Conservation (phyloP, 2,113 vertebrate genomes). For the Nettapus auritus region DNA sequence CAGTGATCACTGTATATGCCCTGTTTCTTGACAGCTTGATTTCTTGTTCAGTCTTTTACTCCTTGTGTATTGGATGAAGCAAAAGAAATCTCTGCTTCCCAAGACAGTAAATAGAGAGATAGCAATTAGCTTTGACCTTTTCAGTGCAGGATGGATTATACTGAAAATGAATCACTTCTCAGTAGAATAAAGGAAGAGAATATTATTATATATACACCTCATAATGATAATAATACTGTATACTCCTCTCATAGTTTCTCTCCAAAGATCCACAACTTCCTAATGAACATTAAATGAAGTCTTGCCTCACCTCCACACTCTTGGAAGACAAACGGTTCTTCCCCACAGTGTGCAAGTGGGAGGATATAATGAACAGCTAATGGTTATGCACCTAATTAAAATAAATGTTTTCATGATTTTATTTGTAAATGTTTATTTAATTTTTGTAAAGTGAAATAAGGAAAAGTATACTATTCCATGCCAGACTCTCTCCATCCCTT, state of each 20-base stretch:
- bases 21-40: not conserved
- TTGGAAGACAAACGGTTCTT: slow-evolving; percentile 12
- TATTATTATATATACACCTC: not conserved
- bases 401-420: not conserved
- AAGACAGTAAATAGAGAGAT: not conserved
- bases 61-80: not conserved
- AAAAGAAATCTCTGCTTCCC: not conserved
- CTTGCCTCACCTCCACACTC: not conserved
- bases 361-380: slow-evolving; percentile 34
- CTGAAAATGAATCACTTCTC: not conserved
- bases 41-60: slow-evolving; percentile 5
- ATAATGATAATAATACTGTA: not conserved
- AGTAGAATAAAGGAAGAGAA: not conserved
- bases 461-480: not conserved
- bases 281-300: slow-evolving; percentile 33
- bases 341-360: not conserved
- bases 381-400: not conserved
- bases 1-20: not conserved
- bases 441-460: slow-evolving; percentile 30
- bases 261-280: not conserved
- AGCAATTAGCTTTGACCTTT: not conserved
- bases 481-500: not conserved
- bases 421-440: slow-evolving; percentile 50
- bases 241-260: not conserved
- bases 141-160: not conserved